Percentiles rank a stretch among this genome's conserved stretches.
phyloP scores from a whole-genome alignment of 1,140 invertebrate species.

The Camponotus pennsylvanicus region DNA sequence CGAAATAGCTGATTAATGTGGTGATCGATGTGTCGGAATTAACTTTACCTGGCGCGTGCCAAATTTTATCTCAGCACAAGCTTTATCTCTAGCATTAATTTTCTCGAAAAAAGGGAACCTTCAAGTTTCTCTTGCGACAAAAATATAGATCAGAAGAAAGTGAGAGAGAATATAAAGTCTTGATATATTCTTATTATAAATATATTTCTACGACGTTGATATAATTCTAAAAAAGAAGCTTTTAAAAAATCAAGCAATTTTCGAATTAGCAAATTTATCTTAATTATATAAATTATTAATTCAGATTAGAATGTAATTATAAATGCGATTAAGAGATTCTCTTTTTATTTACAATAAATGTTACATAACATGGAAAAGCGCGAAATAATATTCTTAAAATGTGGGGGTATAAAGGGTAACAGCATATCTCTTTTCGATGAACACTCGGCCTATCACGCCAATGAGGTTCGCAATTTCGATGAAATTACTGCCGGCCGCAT shows the following conservation, averaged over 20 bases:
- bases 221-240: background rate
- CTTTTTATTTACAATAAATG: conserved; percentile 4
- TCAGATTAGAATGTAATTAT: background rate
- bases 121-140: background rate
- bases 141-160: background rate
- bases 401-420: conserved; percentile 19
- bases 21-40: conserved; percentile 33
- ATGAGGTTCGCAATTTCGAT: conserved; percentile 44
- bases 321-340: background rate
- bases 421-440: background rate
- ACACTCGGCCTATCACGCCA: conserved; percentile 1
- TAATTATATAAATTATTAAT: background rate
- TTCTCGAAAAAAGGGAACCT: background rate
- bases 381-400: conserved; percentile 23
- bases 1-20: conserved; percentile 37
- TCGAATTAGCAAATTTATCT: background rate
- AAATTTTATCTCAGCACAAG: background rate
- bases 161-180: no score
- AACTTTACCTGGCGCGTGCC: background rate
- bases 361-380: conserved; percentile 14
- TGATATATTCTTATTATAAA: background rate
- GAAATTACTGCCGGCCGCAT: conserved; percentile 27
- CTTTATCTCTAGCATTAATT: background rate
- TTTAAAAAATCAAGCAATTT: background rate
- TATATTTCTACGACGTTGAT: background rate